Percentiles rank a stretch among this genome's conserved stretches.
Evolutionary conservation across 2,113 vertebrate species (phyloP).

Genomic region (Pycnonotus jocosus): DNA sequence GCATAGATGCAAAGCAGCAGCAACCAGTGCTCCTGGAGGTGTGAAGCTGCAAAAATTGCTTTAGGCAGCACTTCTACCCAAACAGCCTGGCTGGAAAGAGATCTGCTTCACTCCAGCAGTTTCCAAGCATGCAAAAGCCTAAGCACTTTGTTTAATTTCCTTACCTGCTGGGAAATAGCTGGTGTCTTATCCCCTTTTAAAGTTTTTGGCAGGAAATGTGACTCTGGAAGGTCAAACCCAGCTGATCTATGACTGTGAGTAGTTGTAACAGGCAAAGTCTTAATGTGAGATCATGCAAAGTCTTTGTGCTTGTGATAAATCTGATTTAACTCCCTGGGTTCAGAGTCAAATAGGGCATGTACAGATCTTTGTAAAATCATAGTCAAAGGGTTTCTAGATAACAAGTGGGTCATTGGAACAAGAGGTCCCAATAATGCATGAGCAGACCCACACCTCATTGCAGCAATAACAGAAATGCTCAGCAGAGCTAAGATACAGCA

Average conservation of each 20-base stretch:
- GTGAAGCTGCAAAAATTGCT: neutral
- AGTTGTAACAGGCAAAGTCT: neutral
- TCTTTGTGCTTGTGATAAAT: neutral
- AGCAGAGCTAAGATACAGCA: neutral
- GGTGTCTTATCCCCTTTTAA: neutral
- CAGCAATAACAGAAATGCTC: neutral
- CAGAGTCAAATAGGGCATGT: neutral
- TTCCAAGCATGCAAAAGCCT: neutral
- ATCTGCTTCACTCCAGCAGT: neutral
- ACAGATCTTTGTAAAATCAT: neutral
- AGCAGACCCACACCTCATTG: neutral
- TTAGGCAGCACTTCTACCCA: neutral
- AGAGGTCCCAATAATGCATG: neutral
- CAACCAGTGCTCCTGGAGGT: neutral
- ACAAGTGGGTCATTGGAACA: neutral
- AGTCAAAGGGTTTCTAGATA: neutral
- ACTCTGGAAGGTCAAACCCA: constrained; percentile 7
- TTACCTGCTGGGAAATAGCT: constrained; percentile 25
- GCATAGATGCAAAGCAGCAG: neutral
- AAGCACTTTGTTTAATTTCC: neutral
- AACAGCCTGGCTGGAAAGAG: neutral
- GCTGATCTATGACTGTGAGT: neutral
- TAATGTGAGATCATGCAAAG: neutral
- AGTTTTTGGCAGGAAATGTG: constrained; percentile 20
- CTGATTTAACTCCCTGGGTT: neutral